Base-by-base conservation (phyloP, 2,113 vertebrate species). In the Ptyas mucosa region DNA sequence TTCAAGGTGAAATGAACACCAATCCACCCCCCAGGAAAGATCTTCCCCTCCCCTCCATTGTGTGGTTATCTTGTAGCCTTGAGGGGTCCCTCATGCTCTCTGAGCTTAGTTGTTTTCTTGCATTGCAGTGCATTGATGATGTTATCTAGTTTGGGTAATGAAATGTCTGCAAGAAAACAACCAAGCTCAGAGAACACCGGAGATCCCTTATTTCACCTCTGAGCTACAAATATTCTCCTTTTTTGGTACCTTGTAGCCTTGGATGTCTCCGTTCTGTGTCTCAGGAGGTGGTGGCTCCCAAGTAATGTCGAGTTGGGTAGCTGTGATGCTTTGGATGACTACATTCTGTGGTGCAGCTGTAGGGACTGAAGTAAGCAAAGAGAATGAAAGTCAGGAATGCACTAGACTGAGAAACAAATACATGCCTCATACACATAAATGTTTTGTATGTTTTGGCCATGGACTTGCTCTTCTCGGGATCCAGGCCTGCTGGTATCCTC, bases 191-290 rank as follows among this genome's bases (percentile, higher is more conserved):
- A 69, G 11, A 34, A 14, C 64, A 18, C 64, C 64, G 15, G 14
- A 29, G 29, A n/a, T 4, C 12, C 29, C 26, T n/a, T 11, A n/a
- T 69, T n/a, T 69, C 61, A 69, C 15, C 29, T 15, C 29, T 69
- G 64, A 34, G 64, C 12, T 69, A 34, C 14, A 69, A 69, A 34
- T 34, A 34, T 34, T 69, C 64, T 61, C 58, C 24, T 69, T 69
- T 34, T 18, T 69, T 0, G 29, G 14, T 69, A 98, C 99, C 99
- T 99, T 99, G 96, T 99, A 99, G 53, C 99, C 99, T 95, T 99
- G 99, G 89, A 99, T 99, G 97, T 99, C 99, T 85, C 99, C 99
- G 0, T 99, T 99, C 97, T 99, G 99, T n/a, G 96, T 98, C 14
- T 99, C 98, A 1, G 97, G 91, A 0, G 99, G 99, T 0, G 99